Evolutionary conservation across 2,797 vertebrate genomes (phyloP).

Genomic region (Anguilla megastoma): DNA sequence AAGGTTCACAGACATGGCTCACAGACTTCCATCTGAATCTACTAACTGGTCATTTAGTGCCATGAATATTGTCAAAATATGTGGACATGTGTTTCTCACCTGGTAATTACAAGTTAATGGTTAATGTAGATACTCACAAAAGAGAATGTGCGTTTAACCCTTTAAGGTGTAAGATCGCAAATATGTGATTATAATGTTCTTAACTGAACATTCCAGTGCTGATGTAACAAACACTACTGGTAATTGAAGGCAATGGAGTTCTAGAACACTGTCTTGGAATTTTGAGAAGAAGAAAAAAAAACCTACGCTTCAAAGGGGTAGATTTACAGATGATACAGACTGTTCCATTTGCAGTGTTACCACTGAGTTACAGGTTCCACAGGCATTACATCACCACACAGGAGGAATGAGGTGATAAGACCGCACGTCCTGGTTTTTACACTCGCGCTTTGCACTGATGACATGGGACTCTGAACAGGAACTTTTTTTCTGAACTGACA

Average conservation of each 20-base stretch:
- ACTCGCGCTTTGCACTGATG: slow-evolving; percentile 50
- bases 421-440: slow-evolving; percentile 55
- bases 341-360: no score
- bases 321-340: background rate
- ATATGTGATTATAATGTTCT: no score
- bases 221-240: no score
- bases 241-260: no score
- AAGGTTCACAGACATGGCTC: background rate
- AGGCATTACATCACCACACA: slow-evolving; percentile 59
- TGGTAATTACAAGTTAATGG: slow-evolving; percentile 6
- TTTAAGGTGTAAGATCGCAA: no score
- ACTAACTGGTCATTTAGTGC: background rate
- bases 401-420: slow-evolving; percentile 52
- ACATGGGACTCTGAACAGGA: slow-evolving; percentile 43
- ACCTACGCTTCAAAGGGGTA: no score
- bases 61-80: background rate
- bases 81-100: background rate
- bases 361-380: slow-evolving; percentile 34
- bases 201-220: no score
- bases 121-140: background rate
- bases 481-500: slow-evolving; percentile 49
- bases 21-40: background rate
- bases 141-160: background rate
- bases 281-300: no score
- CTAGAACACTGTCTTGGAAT: no score